These are phyloP conservation scores for Actias luna DNA, from an alignment of 2,888 invertebrate genomes.

Conservation along the genomic window DNA sequence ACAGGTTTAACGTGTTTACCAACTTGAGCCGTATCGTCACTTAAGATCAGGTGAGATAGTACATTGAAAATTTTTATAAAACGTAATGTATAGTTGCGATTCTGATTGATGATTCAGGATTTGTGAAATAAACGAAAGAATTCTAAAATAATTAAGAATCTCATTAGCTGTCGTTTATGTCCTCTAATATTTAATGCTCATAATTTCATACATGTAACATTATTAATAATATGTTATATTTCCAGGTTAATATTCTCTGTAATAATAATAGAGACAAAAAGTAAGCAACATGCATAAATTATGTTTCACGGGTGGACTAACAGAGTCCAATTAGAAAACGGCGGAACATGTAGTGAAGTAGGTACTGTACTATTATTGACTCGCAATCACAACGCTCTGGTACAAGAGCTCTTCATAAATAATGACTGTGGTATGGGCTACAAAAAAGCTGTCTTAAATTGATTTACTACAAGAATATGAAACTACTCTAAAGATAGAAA, in stretches of 20 bases:
- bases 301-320: slow-evolving; percentile 38
- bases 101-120: too few species aligned
- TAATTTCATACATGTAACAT: neutral
- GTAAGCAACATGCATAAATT: slow-evolving; percentile 36
- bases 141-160: too few species aligned
- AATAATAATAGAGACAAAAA: slow-evolving; percentile 31
- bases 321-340: slow-evolving; percentile 42
- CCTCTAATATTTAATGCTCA: neutral
- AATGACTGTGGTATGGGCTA: slow-evolving; percentile 26
- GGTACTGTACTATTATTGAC: slow-evolving; percentile 37
- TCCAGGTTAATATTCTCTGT: neutral
- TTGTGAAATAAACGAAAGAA: too few species aligned
- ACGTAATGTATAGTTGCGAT: too few species aligned
- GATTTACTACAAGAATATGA: neutral
- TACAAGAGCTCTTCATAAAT: slow-evolving; percentile 31
- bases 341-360: slow-evolving; percentile 36
- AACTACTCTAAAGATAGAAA: neutral
- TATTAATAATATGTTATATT: neutral
- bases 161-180: neutral
- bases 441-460: slow-evolving; percentile 2
- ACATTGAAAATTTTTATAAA: too few species aligned
- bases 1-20: too few species aligned
- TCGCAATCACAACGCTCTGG: slow-evolving; percentile 36
- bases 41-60: too few species aligned
- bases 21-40: too few species aligned